phyloP scores from a whole-genome alignment of 2,797 vertebrate species.

The Hemibagrus guttatus region DNA sequence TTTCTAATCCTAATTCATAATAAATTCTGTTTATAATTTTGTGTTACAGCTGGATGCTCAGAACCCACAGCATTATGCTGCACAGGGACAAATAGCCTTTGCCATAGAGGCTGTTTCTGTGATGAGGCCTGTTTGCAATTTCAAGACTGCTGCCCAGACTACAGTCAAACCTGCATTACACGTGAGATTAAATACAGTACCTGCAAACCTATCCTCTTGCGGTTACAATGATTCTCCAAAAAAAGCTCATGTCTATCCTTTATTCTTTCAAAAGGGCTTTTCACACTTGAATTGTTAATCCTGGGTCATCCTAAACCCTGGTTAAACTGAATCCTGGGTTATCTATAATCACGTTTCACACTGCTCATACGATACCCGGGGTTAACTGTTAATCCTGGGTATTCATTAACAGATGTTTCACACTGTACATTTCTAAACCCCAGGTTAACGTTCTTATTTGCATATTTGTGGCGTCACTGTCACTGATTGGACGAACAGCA shows the following conservation, averaged over 20 bases:
- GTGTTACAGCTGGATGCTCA: conserved; percentile 61
- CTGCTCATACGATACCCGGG: too few species aligned
- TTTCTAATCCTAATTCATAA: not conserved
- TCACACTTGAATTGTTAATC: too few species aligned
- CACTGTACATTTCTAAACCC: too few species aligned
- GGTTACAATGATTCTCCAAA: not conserved
- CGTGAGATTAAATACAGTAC: conserved; percentile 43
- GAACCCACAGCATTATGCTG: conserved; percentile 65
- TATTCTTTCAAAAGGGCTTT: not conserved
- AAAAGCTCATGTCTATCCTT: not conserved
- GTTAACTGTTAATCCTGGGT: too few species aligned
- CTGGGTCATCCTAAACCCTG: too few species aligned
- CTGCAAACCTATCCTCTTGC: not conserved
- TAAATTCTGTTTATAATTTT: not conserved
- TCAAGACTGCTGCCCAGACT: conserved; percentile 64
- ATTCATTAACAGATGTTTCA: too few species aligned
- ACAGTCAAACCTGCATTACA: conserved; percentile 43
- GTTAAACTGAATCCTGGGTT: too few species aligned
- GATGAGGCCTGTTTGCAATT: not conserved
- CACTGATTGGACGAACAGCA: too few species aligned
- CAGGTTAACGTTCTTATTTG: too few species aligned
- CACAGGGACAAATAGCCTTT: not conserved
- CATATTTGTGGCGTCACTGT: too few species aligned
- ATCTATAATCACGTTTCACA: too few species aligned
- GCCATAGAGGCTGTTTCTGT: conserved; percentile 57